Percentiles rank a stretch among this genome's conserved stretches.
Evolutionary conservation across 2,888 invertebrate genomes (phyloP).

Genomic region (Macrophya alboannulata): DNA sequence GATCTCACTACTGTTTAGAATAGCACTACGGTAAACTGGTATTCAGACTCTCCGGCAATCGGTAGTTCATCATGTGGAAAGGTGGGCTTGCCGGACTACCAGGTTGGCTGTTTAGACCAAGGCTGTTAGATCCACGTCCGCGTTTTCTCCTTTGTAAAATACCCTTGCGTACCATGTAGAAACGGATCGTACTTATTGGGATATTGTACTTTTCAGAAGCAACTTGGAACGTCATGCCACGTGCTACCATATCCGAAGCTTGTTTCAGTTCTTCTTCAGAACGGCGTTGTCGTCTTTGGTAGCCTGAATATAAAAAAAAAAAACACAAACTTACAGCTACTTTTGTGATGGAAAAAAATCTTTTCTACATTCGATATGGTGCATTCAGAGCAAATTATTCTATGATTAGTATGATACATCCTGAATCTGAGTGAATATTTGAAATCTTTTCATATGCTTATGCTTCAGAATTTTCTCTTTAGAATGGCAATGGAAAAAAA

Average conservation of each 20-base stretch:
- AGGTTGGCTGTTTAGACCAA: constrained; percentile 79
- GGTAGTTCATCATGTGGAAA: constrained; percentile 90
- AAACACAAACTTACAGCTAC: not conserved
- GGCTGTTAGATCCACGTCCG: constrained; percentile 85
- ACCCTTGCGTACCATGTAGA: constrained; percentile 94
- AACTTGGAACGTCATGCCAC: constrained; percentile 93
- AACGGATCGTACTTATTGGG: constrained; percentile 93
- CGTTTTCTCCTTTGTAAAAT: constrained; percentile 90
- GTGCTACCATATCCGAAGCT: constrained; percentile 93
- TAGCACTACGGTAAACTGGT: constrained; percentile 79
- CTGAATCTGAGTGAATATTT: not conserved
- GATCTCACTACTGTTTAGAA: constrained; percentile 70
- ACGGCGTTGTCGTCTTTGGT: constrained; percentile 82
- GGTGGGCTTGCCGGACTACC: constrained; percentile 87
- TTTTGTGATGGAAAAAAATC: not conserved
- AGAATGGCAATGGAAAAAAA: not conserved
- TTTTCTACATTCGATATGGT: not conserved
- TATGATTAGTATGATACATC: not conserved
- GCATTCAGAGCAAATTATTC: not conserved
- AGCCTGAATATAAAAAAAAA: constrained; percentile 68
- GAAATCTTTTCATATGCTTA: not conserved
- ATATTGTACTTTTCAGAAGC: constrained; percentile 94
- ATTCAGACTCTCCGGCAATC: constrained; percentile 84
- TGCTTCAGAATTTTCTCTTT: not conserved
- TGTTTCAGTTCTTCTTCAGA: constrained; percentile 90